Evolutionary conservation across 2,113 vertebrate genomes (phyloP), one percentile per base, ranked within the genome.

Genomic region (Vulpes ferrilata): DNA sequence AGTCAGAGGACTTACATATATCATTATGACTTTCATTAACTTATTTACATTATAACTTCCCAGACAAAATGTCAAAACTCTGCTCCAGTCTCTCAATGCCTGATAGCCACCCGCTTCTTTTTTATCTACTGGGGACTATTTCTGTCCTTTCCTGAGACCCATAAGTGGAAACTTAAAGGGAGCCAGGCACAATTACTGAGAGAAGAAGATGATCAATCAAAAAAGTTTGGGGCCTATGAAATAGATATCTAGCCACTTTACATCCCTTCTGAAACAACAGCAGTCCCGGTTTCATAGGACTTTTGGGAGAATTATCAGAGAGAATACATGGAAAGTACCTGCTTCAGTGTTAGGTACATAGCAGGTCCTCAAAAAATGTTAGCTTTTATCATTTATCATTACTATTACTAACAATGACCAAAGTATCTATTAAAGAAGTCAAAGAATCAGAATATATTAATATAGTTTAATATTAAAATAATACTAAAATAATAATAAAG

Each of bases 401-500:
- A 62, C 59, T 87, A 74, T 43, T 73, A 73, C 11, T 82, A 86
- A 48, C 11, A 73, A 73, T 55, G 43, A 92, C 48, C 62, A 90
- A 92, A 94, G 57, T 88, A 81, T 35, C 67, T 86, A 93, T 94
- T 3, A 65, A 87, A 96, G 92, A 81, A 74, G 73, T 2, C 8
- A 90, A 93, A 92, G 48, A 87, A 86, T 43, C 43, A 82, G 0
- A 92, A 38, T 48, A 91, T 90, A 73, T 35, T 82, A 96, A 74
- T 80, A 82, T 27, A 57, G 80, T 78, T 79, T 88, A 73, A 60
- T 67, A 85, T 84, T 91, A 96, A 73, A 43, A 88, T 64, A 94
- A 95, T 69, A 86, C 85, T 88, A 96, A 78, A 43, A 87, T 60
- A 93, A 90, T 79, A 59, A 64, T 48, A 93, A 95, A 92, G 6